Evolutionary conservation across 2,113 vertebrate species (phyloP), one percentile per base, ranked within the genome.

Genomic region (Micronycteris hirsuta): DNA sequence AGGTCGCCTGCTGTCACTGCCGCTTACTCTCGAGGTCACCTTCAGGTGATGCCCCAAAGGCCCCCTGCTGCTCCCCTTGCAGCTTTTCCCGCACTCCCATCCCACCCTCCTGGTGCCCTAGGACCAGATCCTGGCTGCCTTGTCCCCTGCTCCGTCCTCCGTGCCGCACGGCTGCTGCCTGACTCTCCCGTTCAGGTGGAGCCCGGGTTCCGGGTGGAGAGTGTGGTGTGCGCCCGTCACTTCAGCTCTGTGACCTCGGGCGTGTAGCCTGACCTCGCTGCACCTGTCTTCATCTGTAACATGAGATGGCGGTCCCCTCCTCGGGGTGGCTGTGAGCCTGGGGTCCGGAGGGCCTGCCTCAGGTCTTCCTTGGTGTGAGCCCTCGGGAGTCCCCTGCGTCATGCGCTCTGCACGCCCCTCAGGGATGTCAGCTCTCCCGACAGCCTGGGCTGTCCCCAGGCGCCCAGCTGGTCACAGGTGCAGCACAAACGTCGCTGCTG

Each of bases 211-310:
- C 52, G 4, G 31, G 36, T 17, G 28, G 20, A 49, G 89, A 4
- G 16, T 26, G 7, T 45, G 10, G 67, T 3, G 67, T 17, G 36
- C 3, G 15, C 33, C 68, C 9, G 26, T 43, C 19, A 13, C 14
- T 2, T 4, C 38, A 5, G 36, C 36, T 54, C 4, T 70, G 22
- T 7, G 13, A 3, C 56, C 28, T 82, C 22, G 0, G 38, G 88
- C n/a, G 8, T 33, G 15, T 31, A 7, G 16, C 56, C n/a, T n/a
- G 22, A 14, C 65, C 63, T 31, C 19, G 0, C 5, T 12, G 26
- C 41, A 33, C 33, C 54, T 24, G 33, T 52, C 84, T 8, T 3
- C n/a, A 22, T n/a, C 65, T 52, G 4, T 38, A 12, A 20, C 7
- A 0, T 26, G 76, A 56, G 49, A 20, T 56, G 33, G 43, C 43